These are phyloP conservation scores for Catharus fuscescens DNA, from an alignment of 2,113 vertebrate genomes.

Conservation along the genomic window DNA sequence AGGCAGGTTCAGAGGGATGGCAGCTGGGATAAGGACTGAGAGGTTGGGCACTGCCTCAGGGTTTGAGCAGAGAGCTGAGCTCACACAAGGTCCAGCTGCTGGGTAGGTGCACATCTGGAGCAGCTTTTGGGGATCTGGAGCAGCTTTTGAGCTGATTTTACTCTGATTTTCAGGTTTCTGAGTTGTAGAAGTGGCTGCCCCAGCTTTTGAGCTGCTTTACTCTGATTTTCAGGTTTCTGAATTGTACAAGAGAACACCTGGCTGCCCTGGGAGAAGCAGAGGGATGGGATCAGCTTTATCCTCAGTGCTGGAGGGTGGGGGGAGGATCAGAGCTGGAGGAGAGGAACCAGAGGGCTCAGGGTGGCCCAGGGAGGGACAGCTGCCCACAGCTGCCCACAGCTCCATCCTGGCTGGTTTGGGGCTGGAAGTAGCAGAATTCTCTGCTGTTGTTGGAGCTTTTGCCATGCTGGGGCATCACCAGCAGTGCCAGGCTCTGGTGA, in stretches of 20 bases:
- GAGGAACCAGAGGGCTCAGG: fast-evolving
- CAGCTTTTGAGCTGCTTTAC: neutral
- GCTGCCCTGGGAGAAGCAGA: neutral
- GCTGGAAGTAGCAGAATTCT: neutral
- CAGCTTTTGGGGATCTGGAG: neutral
- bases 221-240: neutral
- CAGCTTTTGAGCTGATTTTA: neutral
- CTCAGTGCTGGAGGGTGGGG: fast-evolving
- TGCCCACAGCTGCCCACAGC: fast-evolving
- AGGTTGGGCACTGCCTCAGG: fast-evolving
- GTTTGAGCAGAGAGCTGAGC: neutral
- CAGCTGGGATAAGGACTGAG: neutral
- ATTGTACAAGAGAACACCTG: fast-evolving
- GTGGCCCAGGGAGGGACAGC: neutral
- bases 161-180: neutral
- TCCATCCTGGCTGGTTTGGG: neutral
- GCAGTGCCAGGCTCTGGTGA: neutral
- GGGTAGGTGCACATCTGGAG: neutral
- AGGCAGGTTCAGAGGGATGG: neutral
- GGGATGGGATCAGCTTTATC: neutral
- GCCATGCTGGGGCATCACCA: neutral
- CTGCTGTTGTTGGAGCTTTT: neutral
- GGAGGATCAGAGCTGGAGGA: neutral
- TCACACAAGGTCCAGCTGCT: neutral
- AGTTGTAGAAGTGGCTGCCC: neutral